These are phyloP conservation scores for Xylota sylvarum DNA, from an alignment of 2,888 invertebrate genomes.

Conservation along the genomic window DNA sequence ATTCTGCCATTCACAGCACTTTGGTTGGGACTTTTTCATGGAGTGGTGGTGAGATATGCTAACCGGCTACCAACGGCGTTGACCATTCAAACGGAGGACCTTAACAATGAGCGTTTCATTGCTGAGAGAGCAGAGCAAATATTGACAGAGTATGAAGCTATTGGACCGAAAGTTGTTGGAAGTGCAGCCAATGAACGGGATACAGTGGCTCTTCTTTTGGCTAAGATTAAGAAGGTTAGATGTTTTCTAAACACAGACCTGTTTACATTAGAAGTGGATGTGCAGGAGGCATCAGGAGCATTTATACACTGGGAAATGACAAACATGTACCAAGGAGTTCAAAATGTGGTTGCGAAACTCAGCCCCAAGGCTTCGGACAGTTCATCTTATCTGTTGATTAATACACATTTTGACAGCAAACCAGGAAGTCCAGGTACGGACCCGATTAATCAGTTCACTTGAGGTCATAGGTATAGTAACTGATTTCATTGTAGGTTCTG, in stretches of 20 bases:
- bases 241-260: constrained; percentile 79
- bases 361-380: constrained; percentile 79
- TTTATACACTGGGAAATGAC: constrained; percentile 80
- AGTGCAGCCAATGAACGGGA: constrained; percentile 90
- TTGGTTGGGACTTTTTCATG: constrained; percentile 81
- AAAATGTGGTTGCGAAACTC: constrained; percentile 82
- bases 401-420: constrained; percentile 97
- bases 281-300: constrained; percentile 81
- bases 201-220: constrained; percentile 85
- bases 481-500: constrained; percentile 84
- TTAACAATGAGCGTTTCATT: constrained; percentile 86
- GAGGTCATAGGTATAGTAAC: too few relatives aligned
- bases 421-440: constrained; percentile 91
- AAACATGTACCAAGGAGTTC: constrained; percentile 82
- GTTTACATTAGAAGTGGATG: constrained; percentile 81
- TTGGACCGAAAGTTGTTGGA: constrained; percentile 90
- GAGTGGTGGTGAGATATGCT: constrained; percentile 79
- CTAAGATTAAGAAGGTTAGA: constrained; percentile 79
- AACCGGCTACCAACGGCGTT: constrained; percentile 80
- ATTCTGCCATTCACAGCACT: constrained; percentile 79
- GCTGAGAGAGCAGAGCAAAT: constrained; percentile 89
- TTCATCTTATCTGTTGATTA: constrained; percentile 87
- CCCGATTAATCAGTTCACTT: too few relatives aligned
- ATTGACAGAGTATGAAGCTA: constrained; percentile 87
- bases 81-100: constrained; percentile 76